Evolutionary conservation across 2,888 invertebrate genomes (phyloP).

Genomic region (Meghimatium bilineatum): DNA sequence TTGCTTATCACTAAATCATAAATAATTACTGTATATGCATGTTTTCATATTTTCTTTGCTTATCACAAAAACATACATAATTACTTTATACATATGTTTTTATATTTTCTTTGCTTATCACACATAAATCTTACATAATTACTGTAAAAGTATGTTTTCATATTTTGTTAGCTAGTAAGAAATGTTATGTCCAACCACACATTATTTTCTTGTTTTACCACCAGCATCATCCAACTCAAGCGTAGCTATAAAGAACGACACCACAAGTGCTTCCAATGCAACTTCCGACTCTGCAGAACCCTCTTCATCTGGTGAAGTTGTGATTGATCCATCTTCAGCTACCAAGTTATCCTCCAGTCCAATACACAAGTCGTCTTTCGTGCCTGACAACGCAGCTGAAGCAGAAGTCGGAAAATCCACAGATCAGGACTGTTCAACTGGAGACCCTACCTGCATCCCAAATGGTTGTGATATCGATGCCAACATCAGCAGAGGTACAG

Average conservation of each 20-base stretch:
- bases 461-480: background rate
- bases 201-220: no score
- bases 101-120: no score
- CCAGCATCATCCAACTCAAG: no score
- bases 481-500: background rate
- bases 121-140: no score
- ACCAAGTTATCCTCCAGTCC: background rate
- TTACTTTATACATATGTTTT: no score
- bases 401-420: background rate
- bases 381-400: background rate
- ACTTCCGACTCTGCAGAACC: slow-evolving; percentile 28
- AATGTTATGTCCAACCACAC: no score
- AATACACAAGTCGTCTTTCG: background rate
- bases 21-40: no score
- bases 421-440: background rate
- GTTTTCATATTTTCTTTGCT: no score
- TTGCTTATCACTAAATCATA: no score
- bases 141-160: no score
- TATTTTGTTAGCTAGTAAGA: no score
- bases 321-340: background rate
- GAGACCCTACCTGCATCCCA: background rate
- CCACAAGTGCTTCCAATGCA: background rate
- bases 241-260: background rate
- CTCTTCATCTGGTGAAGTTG: slow-evolving; percentile 13
- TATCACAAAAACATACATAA: no score